Conservation (phyloP, 2,113 vertebrate genomes). For the Albula goreensis region DNA sequence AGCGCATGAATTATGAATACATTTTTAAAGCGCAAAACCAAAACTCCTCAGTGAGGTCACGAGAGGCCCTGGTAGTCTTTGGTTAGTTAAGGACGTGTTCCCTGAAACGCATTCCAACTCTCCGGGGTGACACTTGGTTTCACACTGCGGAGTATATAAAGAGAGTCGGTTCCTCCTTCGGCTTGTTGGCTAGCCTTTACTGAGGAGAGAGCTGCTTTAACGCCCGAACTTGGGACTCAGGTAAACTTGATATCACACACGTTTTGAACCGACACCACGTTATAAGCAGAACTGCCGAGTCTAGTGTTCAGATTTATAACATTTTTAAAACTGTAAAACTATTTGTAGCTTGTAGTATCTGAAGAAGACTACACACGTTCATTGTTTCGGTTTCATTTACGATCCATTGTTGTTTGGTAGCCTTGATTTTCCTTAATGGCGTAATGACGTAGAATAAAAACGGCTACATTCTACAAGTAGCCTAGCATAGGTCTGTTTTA, state of each 20-base stretch:
- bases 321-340: too few species aligned
- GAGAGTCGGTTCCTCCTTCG: neutral
- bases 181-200: neutral
- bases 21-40: too few species aligned
- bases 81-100: neutral
- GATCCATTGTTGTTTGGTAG: neutral
- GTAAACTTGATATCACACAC: neutral
- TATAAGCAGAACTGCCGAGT: neutral
- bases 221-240: neutral
- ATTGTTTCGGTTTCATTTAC: neutral
- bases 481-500: too few species aligned
- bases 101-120: neutral
- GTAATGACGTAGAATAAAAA: too few species aligned
- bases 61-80: neutral
- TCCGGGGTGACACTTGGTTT: neutral
- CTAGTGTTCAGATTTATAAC: too few species aligned
- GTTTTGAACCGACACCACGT: neutral
- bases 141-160: neutral
- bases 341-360: too few species aligned
- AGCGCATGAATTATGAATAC: too few species aligned
- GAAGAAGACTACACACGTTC: too few species aligned
- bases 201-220: neutral
- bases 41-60: neutral
- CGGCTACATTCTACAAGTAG: too few species aligned
- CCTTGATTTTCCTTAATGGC: too few species aligned